These are phyloP conservation scores for Brachyhypopomus gauderio DNA, from an alignment of 2,113 vertebrate genomes.

Conservation along the genomic window DNA sequence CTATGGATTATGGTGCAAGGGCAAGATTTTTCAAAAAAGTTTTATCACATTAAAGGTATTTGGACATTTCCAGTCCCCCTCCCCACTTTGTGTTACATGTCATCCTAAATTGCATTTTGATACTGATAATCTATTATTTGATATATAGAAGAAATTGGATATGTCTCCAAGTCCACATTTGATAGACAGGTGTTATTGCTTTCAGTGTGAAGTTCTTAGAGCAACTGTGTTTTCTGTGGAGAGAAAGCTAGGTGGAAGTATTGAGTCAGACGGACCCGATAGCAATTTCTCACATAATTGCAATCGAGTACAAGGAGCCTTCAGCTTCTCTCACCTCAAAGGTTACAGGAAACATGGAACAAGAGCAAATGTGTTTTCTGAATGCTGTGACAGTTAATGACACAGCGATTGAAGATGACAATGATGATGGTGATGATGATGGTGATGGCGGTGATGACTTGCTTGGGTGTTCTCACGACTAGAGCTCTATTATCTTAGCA, in stretches of 20 bases:
- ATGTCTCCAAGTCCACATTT: neutral
- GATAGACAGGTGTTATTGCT: constrained; percentile 27
- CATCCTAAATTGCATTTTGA: neutral
- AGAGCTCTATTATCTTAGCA: neutral
- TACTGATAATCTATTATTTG: neutral
- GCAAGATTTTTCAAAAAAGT: too few relatives aligned
- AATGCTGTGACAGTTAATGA: constrained; percentile 41
- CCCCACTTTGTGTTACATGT: too few relatives aligned
- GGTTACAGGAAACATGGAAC: constrained; percentile 24
- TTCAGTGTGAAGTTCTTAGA: constrained; percentile 7
- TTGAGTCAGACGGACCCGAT: constrained; percentile 57
- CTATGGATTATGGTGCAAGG: too few relatives aligned
- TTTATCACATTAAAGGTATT: too few relatives aligned
- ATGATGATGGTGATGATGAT: constrained; percentile 32
- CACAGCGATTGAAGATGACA: constrained; percentile 18
- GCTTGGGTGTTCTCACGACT: neutral
- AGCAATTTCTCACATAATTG: constrained; percentile 54
- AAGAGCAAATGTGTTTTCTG: constrained; percentile 16
- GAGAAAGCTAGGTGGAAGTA: constrained; percentile 60
- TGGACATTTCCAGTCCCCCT: too few relatives aligned
- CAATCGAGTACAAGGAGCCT: constrained; percentile 20
- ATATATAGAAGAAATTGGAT: neutral
- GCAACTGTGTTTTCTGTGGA: constrained; percentile 46
- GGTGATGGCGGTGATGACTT: constrained; percentile 4
- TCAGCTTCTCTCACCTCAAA: constrained; percentile 9